Evolutionary conservation across 2,113 vertebrate genomes (phyloP).

Genomic region (Plestiodon gilberti): DNA sequence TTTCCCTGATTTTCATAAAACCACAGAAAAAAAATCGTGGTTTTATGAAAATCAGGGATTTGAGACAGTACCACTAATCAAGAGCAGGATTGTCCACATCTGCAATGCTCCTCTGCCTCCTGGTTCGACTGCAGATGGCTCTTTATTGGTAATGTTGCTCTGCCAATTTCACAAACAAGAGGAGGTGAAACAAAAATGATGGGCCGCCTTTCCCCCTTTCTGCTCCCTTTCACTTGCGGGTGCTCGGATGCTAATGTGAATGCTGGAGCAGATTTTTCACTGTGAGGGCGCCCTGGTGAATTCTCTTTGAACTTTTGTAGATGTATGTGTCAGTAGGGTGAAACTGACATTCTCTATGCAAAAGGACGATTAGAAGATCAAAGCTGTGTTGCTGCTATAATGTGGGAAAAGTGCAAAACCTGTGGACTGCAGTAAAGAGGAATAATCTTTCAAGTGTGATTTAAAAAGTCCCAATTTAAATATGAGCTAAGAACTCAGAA

Average conservation of each 20-base stretch:
- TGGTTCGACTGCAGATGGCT: slow-evolving; percentile 60
- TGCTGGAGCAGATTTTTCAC: slow-evolving; percentile 60
- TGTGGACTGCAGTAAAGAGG: slow-evolving; percentile 35
- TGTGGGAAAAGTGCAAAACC: slow-evolving; percentile 36
- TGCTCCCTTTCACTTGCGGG: slow-evolving; percentile 9
- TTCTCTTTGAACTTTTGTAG: slow-evolving; percentile 63
- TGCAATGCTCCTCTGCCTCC: slow-evolving; percentile 6
- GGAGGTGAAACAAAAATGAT: slow-evolving; percentile 44
- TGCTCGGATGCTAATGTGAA: slow-evolving; percentile 57
- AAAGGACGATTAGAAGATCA: slow-evolving; percentile 72
- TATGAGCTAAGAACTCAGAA: slow-evolving; percentile 55
- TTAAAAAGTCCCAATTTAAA: slow-evolving; percentile 66
- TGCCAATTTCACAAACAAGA: slow-evolving; percentile 56
- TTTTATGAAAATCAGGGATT: slow-evolving; percentile 44
- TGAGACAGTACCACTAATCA: slow-evolving; percentile 34
- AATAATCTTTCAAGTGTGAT: slow-evolving; percentile 69
- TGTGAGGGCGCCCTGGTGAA: slow-evolving; percentile 63
- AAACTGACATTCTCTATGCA: slow-evolving; percentile 65
- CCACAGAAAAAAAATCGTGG: too few relatives aligned
- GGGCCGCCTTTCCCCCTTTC: slow-evolving; percentile 44
- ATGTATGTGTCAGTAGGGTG: slow-evolving; percentile 66
- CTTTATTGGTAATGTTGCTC: slow-evolving; percentile 62
- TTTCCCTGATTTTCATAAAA: too few relatives aligned
- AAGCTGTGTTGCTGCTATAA: slow-evolving; percentile 64
- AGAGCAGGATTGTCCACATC: slow-evolving; percentile 40